Conservation (phyloP, 2,888 invertebrate genomes). For the Embidobia sp. region DNA sequence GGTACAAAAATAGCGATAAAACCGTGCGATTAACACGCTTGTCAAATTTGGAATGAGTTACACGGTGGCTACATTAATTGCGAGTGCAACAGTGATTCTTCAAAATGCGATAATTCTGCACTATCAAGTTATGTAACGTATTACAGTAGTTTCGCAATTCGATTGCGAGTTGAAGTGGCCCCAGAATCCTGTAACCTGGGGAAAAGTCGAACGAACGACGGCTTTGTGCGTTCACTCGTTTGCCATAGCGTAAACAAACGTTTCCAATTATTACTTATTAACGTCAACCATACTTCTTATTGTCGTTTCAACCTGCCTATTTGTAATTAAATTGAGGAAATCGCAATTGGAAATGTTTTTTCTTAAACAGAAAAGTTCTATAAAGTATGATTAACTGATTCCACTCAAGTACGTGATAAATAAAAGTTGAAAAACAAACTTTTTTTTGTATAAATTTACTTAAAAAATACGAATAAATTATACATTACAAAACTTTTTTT, state of each 20-base stretch:
- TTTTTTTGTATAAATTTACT: not conserved
- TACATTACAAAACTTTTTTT: not conserved
- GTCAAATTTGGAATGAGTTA: constrained; percentile 31
- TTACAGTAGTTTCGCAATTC: constrained; percentile 59
- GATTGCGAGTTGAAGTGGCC: constrained; percentile 60
- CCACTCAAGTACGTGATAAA: too few relatives aligned
- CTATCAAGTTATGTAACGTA: constrained; percentile 58
- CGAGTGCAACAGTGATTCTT: constrained; percentile 47
- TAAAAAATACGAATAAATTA: not conserved
- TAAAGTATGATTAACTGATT: too few relatives aligned
- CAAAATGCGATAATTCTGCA: constrained; percentile 50
- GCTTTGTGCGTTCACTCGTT: constrained; percentile 54
- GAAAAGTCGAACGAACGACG: constrained; percentile 54
- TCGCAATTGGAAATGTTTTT: too few relatives aligned
- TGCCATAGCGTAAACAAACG: constrained; percentile 22
- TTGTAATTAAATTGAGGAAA: too few relatives aligned
- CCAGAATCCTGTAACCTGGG: constrained; percentile 58
- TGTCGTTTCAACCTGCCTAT: too few relatives aligned
- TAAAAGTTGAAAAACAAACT: too few relatives aligned
- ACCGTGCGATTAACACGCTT: not conserved
- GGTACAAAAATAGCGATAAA: too few relatives aligned
- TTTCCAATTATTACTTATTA: constrained; percentile 1
- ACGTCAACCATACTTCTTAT: too few relatives aligned
- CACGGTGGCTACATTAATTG: constrained; percentile 28
- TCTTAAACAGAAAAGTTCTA: too few relatives aligned